phyloP scores from a whole-genome alignment of 2,888 invertebrate genomes.

The Embidobia sp. region DNA sequence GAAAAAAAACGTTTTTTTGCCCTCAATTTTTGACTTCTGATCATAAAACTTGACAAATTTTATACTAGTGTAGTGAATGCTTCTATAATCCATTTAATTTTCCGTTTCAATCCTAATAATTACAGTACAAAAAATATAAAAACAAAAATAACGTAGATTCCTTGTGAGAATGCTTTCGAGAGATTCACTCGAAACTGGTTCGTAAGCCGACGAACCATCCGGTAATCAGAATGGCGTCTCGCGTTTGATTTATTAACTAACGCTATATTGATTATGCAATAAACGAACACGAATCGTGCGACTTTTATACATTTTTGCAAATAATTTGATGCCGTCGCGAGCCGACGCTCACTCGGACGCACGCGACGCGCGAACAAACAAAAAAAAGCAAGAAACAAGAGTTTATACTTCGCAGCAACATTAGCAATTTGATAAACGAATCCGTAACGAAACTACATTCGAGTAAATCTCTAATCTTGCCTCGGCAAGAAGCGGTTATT shows the following conservation, averaged over 20 bases:
- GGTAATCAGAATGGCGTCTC: too few relatives aligned
- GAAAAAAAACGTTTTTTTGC: too few relatives aligned
- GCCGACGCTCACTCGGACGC: background rate
- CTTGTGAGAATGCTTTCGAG: conserved; percentile 53
- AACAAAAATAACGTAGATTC: too few relatives aligned
- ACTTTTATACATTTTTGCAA: conserved; percentile 59
- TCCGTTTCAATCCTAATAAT: too few relatives aligned
- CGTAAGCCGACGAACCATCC: too few relatives aligned
- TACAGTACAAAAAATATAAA: too few relatives aligned
- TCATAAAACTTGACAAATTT: too few relatives aligned
- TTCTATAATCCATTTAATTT: conserved; percentile 30
- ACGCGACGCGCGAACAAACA: conserved; percentile 11
- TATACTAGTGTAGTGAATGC: too few relatives aligned
- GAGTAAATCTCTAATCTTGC: conserved; percentile 60
- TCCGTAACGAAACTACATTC: conserved; percentile 48
- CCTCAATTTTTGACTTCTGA: too few relatives aligned
- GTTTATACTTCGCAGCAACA: conserved; percentile 45
- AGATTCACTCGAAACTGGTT: conserved; percentile 56
- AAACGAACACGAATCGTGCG: conserved; percentile 20
- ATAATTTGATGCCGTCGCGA: conserved; percentile 22
- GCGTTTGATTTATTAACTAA: conserved; percentile 33
- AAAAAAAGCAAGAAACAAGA: conserved; percentile 33
- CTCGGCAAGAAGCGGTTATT: conserved; percentile 56
- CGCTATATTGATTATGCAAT: conserved; percentile 38
- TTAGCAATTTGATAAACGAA: conserved; percentile 48